Base-by-base conservation (phyloP, 30 jellyfish, hydroid and myxozoan species). In the Morbakka virulenta region DNA sequence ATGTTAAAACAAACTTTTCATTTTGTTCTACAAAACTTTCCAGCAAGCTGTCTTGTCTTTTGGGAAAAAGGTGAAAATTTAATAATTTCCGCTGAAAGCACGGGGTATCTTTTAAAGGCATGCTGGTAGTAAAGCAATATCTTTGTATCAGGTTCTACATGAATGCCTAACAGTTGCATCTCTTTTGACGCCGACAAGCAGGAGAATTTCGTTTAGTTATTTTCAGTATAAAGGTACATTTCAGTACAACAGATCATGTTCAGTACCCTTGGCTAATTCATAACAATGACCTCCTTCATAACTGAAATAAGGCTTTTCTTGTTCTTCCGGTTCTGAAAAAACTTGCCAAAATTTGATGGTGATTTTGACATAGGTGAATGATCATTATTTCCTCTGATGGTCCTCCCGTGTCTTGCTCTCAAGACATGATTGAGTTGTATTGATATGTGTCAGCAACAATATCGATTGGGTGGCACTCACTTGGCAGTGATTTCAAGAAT, bases 121-220 rank as follows among this genome's bases (percentile, higher is more conserved):
- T n/a, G n/a, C n/a, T n/a, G n/a, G n/a, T n/a, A n/a, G n/a, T n/a
- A n/a, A n/a, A n/a, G n/a, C n/a, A 62, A 28, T 28, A 23, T 24
- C 35, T 64, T 70, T 57, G 87, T 81, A 41, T 81, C 93, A 0
- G 89, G 80, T 52, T 69, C 88, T 51, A 67, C 80, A 30, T 81
- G 88, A 57, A 67, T 52, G 80, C 81, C 49, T 53, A 50, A 1
- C 22, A 69, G 82, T 61, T 64, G 52, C n/a, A 6, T 26, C 17
- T 64, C 76, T 26, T 6, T 61, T 64, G 63, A 53, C 3, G 65
- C 63, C 2, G 76, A 64, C 63, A 61, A 41, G 13, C 9, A 41
- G 57, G 57, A 6, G 13, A 41, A 41, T 41, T 41, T 41, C 57
- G 57, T 41, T 9, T 17, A 41, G 9, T 41, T 17, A 41, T 41